phyloP scores from a whole-genome alignment of 2,888 invertebrate genomes.

The Heliconius cydno region DNA sequence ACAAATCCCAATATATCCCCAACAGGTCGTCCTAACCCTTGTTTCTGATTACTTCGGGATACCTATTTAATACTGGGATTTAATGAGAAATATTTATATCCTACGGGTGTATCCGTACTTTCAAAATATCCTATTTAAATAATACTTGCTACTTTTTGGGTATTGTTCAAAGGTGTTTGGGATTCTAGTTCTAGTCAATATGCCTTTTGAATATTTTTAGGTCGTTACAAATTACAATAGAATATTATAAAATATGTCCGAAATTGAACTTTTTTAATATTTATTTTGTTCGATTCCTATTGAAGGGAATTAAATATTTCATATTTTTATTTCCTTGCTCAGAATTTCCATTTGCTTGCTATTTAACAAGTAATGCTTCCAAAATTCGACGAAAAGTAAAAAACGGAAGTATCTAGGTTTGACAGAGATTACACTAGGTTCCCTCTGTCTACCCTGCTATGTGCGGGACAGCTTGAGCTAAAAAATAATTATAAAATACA shows the following conservation, averaged over 20 bases:
- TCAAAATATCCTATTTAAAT: constrained; percentile 24
- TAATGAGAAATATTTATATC: constrained; percentile 35
- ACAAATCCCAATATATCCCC: constrained; percentile 24
- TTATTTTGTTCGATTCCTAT: too few relatives aligned
- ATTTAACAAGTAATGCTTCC: too few relatives aligned
- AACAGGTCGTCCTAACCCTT: constrained; percentile 10
- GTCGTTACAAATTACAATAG: not conserved
- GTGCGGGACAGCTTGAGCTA: too few relatives aligned
- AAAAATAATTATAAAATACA: not conserved
- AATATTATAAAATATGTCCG: too few relatives aligned
- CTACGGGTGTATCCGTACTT: not conserved
- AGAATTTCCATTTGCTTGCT: too few relatives aligned
- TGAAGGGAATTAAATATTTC: too few relatives aligned
- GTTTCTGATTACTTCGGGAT: constrained; percentile 34
- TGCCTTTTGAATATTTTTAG: not conserved
- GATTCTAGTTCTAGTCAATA: not conserved
- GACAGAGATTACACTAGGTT: too few relatives aligned
- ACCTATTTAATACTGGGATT: constrained; percentile 27
- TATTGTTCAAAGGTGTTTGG: not conserved
- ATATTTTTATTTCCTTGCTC: too few relatives aligned
- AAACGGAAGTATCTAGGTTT: too few relatives aligned
- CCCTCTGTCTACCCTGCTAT: too few relatives aligned
- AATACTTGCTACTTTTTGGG: constrained; percentile 9
- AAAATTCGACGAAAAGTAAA: too few relatives aligned
- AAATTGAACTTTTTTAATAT: too few relatives aligned